Base-by-base conservation (phyloP, 1,140 invertebrate genomes). In the Eurosta solidaginis region DNA sequence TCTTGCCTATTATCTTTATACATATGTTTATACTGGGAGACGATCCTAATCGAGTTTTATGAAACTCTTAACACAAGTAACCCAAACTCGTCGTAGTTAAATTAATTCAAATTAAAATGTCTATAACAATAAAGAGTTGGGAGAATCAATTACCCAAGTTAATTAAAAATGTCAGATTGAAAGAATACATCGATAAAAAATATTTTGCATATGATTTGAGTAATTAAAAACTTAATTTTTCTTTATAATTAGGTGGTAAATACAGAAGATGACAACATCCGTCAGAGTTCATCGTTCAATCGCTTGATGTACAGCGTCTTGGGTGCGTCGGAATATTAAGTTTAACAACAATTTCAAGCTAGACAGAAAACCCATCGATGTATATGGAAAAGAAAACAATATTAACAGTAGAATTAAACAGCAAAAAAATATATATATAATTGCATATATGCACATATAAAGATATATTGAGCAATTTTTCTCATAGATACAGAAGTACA, bases 281-380 rank as follows among this genome's bases (percentile, higher is more conserved):
- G 96, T 82, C 96, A 97, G 87, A 96, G 95, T 87, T 93, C 94
- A 87, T 95, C 94, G 79, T 97, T 97, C 91, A 96, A 95, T 88
- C 93, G 95, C 85, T 92, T 97, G 83, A 97, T 97, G 96, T 93
- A 94, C 90, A 93, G 94, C 89, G 94, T 96, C 78, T 90, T 96
- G 83, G 93, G 93, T 79, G 92, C 95, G 89, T 92, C 91, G 78
- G 92, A 93, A 82, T 94, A 93, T 86, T 94, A 91, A 79, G 50
- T 54, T 74, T 74, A 29, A 33, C 42, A 22, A 42, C 14, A 22
- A 20, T 74, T 45, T 47, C 22, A 74, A 74, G 17, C 17, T n/a
- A n/a, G 14, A 40, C 14, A n/a, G 40, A 47, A 20, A 44, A 20
- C 44, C 44, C 40, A 45, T 6, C 40, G 44, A 45, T 74, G 73